These are phyloP conservation scores for Platygyra sinensis DNA, from an alignment of 64 coral and sea anemone species.

Conservation along the genomic window DNA sequence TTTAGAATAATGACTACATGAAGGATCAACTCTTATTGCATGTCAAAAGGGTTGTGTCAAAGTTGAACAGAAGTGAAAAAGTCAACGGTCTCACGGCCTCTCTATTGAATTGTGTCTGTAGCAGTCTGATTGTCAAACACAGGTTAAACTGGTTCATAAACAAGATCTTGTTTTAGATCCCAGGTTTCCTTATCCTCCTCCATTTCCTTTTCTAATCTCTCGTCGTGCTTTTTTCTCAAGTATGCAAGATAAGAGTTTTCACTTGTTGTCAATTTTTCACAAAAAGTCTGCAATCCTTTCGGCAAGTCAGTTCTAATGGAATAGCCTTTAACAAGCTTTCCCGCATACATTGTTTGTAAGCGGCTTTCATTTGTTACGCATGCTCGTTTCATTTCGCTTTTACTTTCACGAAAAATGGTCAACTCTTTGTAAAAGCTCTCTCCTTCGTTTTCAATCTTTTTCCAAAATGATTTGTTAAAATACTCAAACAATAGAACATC, in stretches of 20 bases:
- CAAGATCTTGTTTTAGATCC: background rate
- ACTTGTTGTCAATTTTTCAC: slow-evolving; percentile 21
- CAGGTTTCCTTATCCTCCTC: slow-evolving; percentile 11
- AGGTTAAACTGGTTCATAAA: background rate
- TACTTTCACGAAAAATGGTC: slow-evolving; percentile 22
- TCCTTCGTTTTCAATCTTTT: slow-evolving; percentile 56
- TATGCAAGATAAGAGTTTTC: slow-evolving; percentile 52
- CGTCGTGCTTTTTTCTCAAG: slow-evolving; percentile 4
- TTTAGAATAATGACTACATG: too few species aligned
- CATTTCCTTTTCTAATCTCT: background rate
- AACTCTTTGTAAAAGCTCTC: slow-evolving; percentile 46
- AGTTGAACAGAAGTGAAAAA: too few species aligned
- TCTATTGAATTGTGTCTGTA: too few species aligned
- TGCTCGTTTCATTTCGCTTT: background rate
- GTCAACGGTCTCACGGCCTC: too few species aligned
- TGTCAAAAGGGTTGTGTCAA: too few species aligned
- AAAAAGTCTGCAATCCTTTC: slow-evolving; percentile 7
- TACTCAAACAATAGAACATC: slow-evolving; percentile 53
- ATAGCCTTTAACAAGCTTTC: slow-evolving; percentile 16
- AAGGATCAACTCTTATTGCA: too few species aligned
- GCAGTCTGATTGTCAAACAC: background rate
- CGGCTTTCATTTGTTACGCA: slow-evolving; percentile 30
- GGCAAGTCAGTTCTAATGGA: slow-evolving; percentile 6
- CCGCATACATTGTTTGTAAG: slow-evolving; percentile 7
- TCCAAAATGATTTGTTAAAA: slow-evolving; percentile 45